Conservation (phyloP, 1,140 invertebrate genomes). For the Drosophila takahashii region DNA sequence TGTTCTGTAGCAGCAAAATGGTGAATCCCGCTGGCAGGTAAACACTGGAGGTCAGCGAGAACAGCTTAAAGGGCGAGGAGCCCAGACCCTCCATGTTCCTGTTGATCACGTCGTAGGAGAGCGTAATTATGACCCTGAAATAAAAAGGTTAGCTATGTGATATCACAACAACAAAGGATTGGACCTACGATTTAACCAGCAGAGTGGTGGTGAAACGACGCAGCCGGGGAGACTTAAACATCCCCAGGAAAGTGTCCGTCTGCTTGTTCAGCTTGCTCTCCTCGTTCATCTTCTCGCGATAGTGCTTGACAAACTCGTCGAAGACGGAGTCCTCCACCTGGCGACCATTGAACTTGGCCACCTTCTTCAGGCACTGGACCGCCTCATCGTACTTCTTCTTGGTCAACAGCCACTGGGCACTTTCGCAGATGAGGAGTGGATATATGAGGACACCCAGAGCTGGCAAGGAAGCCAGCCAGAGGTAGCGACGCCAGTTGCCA, state of each 20-base stretch:
- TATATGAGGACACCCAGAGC: slow-evolving; percentile 84
- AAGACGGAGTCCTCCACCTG: slow-evolving; percentile 83
- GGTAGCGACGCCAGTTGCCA: slow-evolving; percentile 86
- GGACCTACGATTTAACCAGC: slow-evolving; percentile 86
- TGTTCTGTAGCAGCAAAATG: slow-evolving; percentile 86
- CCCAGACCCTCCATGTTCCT: slow-evolving; percentile 87
- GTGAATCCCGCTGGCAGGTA: slow-evolving; percentile 86
- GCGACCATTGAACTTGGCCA: slow-evolving; percentile 86
- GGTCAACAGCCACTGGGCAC: slow-evolving; percentile 87
- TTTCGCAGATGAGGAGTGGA: slow-evolving; percentile 86
- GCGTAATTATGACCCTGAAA: slow-evolving; percentile 86
- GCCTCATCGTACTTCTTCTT: slow-evolving; percentile 86
- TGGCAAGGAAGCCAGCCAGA: slow-evolving; percentile 85
- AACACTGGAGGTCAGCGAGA: slow-evolving; percentile 86
- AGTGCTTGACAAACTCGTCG: slow-evolving; percentile 83
- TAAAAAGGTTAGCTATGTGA: not conserved
- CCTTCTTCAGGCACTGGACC: slow-evolving; percentile 85
- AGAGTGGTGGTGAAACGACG: slow-evolving; percentile 85
- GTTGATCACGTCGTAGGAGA: slow-evolving; percentile 88
- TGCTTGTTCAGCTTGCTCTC: slow-evolving; percentile 45
- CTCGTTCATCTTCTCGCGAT: slow-evolving; percentile 64
- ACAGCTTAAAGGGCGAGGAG: slow-evolving; percentile 86
- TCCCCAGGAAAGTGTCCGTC: slow-evolving; percentile 84
- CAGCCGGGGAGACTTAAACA: slow-evolving; percentile 85
- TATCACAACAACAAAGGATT: rapidly evolving